A percentile compares a stretch with the other conserved stretches of the same genome.
Conservation (phyloP, 2,888 invertebrate species). For the Xylota sylvarum region DNA sequence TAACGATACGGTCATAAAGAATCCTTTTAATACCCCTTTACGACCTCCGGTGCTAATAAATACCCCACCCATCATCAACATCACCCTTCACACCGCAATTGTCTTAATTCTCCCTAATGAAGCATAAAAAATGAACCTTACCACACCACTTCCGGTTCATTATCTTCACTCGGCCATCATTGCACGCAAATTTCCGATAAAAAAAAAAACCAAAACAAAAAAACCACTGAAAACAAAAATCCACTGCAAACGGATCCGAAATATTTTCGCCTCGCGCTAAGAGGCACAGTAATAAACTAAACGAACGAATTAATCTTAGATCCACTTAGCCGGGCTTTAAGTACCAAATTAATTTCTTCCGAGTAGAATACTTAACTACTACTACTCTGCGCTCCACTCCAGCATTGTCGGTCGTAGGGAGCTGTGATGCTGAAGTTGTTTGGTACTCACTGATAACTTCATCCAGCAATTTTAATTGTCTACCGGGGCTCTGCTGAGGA, state of each 20-base stretch:
- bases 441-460: conserved; percentile 64
- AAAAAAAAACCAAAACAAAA: conserved; percentile 15
- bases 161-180: conserved; percentile 46
- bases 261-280: conserved; percentile 17
- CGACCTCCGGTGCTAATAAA: conserved; percentile 16
- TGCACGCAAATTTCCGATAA: conserved; percentile 55
- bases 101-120: conserved; percentile 75
- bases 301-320: conserved; percentile 75
- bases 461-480: conserved; percentile 71
- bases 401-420: not conserved
- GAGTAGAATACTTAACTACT: conserved; percentile 68
- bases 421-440: conserved; percentile 18
- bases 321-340: conserved; percentile 74
- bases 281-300: conserved; percentile 58
- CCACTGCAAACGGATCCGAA: conserved; percentile 1
- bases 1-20: conserved; percentile 44
- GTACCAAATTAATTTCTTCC: conserved; percentile 76
- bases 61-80: not conserved
- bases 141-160: conserved; percentile 60
- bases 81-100: conserved; percentile 48
- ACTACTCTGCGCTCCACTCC: conserved; percentile 16
- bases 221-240: not conserved
- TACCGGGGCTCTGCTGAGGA: not conserved
- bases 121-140: conserved; percentile 69
- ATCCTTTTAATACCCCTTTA: conserved; percentile 66